Conservation (phyloP, 2,888 invertebrate species). For the Mythimna loreyi region DNA sequence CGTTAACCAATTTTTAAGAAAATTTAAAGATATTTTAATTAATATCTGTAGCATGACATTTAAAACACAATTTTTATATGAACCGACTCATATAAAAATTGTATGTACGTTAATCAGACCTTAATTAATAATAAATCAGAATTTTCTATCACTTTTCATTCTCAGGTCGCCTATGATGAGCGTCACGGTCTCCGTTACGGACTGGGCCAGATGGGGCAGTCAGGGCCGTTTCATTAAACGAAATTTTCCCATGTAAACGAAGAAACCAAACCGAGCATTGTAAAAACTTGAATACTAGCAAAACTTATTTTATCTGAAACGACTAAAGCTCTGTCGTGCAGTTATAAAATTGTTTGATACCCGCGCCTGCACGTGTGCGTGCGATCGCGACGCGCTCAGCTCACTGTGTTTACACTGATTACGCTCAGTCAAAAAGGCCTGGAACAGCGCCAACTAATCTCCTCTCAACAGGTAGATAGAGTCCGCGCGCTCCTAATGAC, state of each 20-base stretch:
- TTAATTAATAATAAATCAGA: neutral
- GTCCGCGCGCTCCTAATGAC: conserved; percentile 80
- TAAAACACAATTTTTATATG: neutral
- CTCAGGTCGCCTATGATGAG: neutral
- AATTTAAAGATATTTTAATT: neutral
- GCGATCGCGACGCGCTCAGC: conserved; percentile 45
- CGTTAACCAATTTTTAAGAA: neutral
- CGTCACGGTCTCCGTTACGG: neutral
- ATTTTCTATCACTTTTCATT: neutral
- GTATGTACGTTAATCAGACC: neutral
- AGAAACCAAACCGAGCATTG: neutral
- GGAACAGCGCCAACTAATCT: conserved; percentile 84
- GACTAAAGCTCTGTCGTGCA: neutral
- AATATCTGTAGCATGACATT: too few relatives aligned
- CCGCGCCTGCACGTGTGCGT: conserved; percentile 63
- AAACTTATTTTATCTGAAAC: conserved; percentile 9
- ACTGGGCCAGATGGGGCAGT: neutral
- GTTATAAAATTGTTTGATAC: conserved; percentile 2
- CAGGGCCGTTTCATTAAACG: neutral
- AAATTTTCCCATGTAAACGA: neutral
- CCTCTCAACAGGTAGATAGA: conserved; percentile 86
- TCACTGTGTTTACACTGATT: conserved; percentile 76
- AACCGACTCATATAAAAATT: too few relatives aligned
- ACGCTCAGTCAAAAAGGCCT: conserved; percentile 69
- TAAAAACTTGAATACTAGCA: neutral